phyloP scores from a whole-genome alignment of 1,140 invertebrate genomes.

The Sipha flava region DNA sequence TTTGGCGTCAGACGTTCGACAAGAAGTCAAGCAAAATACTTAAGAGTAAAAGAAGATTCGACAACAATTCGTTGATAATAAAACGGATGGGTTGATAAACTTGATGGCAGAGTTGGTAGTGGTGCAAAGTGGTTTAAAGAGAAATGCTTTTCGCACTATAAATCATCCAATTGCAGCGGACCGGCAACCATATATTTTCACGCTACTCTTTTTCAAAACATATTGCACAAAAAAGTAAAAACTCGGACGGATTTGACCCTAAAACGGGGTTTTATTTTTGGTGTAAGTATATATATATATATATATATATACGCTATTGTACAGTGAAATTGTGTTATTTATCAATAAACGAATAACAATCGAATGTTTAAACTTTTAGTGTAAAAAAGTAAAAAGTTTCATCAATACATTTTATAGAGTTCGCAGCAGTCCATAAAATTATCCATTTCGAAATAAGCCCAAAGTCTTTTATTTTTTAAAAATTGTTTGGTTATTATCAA shows the following conservation, averaged over 20 bases:
- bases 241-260: background rate
- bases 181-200: slow-evolving; percentile 13
- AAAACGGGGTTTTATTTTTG: background rate
- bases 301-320: background rate
- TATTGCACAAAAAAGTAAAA: slow-evolving; percentile 7
- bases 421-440: no score
- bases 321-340: background rate
- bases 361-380: background rate
- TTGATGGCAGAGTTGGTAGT: background rate
- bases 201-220: slow-evolving; percentile 5
- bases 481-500: no score
- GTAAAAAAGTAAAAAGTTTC: background rate
- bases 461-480: no score
- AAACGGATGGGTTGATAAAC: background rate
- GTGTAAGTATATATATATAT: background rate
- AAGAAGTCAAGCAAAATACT: background rate
- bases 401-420: no score
- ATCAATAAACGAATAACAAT: background rate
- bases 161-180: slow-evolving; percentile 5
- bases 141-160: slow-evolving; percentile 12
- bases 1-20: background rate
- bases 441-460: no score
- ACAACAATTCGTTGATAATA: background rate
- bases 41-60: background rate
- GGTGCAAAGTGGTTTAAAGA: slow-evolving; percentile 13